Conservation (phyloP, 2,888 invertebrate species). For the Hyles lineata region DNA sequence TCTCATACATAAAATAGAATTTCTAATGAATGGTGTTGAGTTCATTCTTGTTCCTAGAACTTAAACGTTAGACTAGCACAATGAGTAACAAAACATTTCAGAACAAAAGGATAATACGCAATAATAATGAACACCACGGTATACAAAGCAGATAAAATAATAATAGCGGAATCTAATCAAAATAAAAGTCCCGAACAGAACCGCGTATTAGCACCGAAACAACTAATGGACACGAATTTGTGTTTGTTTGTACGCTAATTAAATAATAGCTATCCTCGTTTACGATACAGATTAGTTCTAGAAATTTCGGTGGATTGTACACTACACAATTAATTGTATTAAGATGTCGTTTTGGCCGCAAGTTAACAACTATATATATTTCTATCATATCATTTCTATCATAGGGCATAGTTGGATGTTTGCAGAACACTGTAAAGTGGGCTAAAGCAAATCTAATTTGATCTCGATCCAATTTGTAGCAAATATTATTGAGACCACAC, state of each 20-base stretch:
- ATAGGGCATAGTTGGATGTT: neutral
- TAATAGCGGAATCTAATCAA: neutral
- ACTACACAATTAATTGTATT: constrained; percentile 7
- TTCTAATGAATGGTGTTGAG: too few relatives aligned
- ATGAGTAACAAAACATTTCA: too few relatives aligned
- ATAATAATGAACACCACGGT: neutral
- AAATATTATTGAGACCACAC: neutral
- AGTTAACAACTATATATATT: constrained; percentile 7
- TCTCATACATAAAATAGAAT: too few relatives aligned
- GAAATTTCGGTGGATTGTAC: neutral
- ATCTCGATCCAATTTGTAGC: neutral
- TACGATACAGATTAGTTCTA: neutral
- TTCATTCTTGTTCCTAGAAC: too few relatives aligned
- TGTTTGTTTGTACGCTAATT: constrained; percentile 27
- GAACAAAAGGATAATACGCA: neutral
- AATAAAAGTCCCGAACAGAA: neutral
- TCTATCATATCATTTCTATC: constrained; percentile 1
- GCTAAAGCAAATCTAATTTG: neutral
- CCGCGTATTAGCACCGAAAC: constrained; percentile 6
- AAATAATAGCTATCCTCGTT: constrained; percentile 3
- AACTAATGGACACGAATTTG: constrained; percentile 27
- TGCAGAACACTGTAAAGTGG: neutral
- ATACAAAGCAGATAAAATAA: neutral
- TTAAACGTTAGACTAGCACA: too few relatives aligned
- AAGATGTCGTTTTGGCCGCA: neutral